Conservation (phyloP, 2,113 vertebrate genomes). For the Chloropsis cyanopogon region DNA sequence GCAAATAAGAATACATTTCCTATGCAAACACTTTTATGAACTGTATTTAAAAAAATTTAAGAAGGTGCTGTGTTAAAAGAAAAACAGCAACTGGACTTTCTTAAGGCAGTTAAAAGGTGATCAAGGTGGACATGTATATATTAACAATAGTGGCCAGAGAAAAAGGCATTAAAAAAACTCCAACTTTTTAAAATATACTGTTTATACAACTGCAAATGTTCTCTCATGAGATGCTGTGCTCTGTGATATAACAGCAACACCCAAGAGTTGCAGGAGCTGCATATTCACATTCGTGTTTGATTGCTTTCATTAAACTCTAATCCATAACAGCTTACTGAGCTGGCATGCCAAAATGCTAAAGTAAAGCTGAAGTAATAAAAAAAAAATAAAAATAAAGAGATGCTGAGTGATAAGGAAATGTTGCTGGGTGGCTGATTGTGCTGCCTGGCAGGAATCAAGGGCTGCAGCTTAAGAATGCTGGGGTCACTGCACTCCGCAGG, state of each 20-base stretch:
- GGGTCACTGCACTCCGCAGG: neutral
- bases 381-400: neutral
- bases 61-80: neutral
- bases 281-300: neutral
- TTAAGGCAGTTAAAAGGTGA: neutral
- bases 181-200: neutral
- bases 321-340: neutral
- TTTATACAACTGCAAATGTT: neutral
- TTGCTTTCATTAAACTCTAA: constrained; percentile 28
- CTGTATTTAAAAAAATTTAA: neutral
- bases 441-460: neutral
- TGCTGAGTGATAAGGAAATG: neutral
- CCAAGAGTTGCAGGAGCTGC: neutral
- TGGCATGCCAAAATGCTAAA: neutral
- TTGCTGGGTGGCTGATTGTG: neutral
- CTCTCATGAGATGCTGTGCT: neutral
- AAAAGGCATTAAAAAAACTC: neutral
- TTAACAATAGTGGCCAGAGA: neutral
- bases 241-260: neutral
- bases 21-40: neutral
- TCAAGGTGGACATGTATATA: neutral
- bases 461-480: neutral
- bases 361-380: neutral
- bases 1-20: neutral
- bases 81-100: neutral